Conservation (phyloP, 2,113 vertebrate genomes). For the Crotalus tigris region DNA sequence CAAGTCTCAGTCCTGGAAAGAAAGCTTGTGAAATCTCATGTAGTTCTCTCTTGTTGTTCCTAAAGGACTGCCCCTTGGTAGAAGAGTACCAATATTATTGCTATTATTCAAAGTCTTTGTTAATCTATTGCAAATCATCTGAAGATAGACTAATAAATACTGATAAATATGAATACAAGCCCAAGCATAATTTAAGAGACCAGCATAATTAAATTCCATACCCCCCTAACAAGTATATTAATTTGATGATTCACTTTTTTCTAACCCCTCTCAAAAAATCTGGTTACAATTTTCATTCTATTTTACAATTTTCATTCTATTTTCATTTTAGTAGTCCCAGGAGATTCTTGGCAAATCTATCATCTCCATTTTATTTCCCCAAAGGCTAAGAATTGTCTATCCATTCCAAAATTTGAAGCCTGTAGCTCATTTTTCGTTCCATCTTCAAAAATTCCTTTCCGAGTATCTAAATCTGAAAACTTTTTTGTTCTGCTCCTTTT, state of each 20-base stretch:
- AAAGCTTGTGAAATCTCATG: neutral
- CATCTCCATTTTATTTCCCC: neutral
- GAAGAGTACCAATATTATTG: neutral
- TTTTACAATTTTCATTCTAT: neutral
- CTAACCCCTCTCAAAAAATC: neutral
- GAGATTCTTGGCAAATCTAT: neutral
- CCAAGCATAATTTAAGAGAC: neutral
- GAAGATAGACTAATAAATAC: neutral
- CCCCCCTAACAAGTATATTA: neutral
- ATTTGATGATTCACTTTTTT: neutral
- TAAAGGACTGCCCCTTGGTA: neutral
- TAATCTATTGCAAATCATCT: neutral
- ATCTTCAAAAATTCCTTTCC: neutral
- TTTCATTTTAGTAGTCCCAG: neutral
- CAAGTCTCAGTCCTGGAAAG: neutral
- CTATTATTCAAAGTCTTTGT: neutral
- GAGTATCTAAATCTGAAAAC: neutral
- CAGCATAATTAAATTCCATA: neutral
- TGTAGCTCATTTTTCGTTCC: neutral
- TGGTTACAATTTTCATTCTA: neutral
- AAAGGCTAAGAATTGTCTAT: neutral
- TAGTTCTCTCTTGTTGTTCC: neutral
- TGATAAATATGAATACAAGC: neutral
- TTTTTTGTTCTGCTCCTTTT: neutral
- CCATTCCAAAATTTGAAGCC: neutral